These are phyloP conservation scores for Nudaria mundana DNA, from an alignment of 2,888 invertebrate species.

Conservation along the genomic window DNA sequence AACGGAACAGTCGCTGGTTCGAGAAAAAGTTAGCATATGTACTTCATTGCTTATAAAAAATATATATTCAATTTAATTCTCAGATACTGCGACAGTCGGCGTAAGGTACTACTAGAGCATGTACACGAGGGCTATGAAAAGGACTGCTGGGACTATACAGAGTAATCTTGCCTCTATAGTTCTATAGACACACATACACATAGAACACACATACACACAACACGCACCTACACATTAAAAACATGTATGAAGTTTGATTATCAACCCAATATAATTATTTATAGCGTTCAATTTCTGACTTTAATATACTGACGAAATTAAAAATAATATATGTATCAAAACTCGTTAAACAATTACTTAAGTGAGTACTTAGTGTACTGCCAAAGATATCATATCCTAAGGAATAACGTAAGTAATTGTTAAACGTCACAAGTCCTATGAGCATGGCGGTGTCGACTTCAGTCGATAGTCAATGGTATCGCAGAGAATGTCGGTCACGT, in stretches of 20 bases:
- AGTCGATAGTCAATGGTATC: too few relatives aligned
- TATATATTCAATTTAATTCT: slow-evolving; percentile 23
- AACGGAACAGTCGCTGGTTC: too few relatives aligned
- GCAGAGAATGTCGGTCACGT: too few relatives aligned
- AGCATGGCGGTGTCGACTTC: too few relatives aligned
- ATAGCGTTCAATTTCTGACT: not conserved
- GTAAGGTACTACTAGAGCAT: slow-evolving; percentile 97
- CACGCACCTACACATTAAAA: not conserved
- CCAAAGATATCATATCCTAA: too few relatives aligned
- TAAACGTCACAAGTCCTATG: too few relatives aligned
- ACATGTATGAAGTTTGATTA: not conserved
- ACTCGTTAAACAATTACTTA: too few relatives aligned
- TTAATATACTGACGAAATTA: too few relatives aligned
- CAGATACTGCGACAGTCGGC: slow-evolving; percentile 98
- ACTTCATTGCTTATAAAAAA: not conserved
- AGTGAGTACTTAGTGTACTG: too few relatives aligned
- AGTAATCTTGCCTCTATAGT: slow-evolving; percentile 77
- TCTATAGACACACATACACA: slow-evolving; percentile 27
- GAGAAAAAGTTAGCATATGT: too few relatives aligned
- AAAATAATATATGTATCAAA: too few relatives aligned
- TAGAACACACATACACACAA: slow-evolving; percentile 12
- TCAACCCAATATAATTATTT: not conserved
- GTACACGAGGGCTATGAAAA: slow-evolving; percentile 99
- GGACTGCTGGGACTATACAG: slow-evolving; percentile 98
- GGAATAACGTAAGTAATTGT: too few relatives aligned